Percentiles rank a stretch among this genome's conserved stretches.
Evolutionary conservation across 2,888 invertebrate species (phyloP).

Genomic region (Hofmannophila pseudospretella): DNA sequence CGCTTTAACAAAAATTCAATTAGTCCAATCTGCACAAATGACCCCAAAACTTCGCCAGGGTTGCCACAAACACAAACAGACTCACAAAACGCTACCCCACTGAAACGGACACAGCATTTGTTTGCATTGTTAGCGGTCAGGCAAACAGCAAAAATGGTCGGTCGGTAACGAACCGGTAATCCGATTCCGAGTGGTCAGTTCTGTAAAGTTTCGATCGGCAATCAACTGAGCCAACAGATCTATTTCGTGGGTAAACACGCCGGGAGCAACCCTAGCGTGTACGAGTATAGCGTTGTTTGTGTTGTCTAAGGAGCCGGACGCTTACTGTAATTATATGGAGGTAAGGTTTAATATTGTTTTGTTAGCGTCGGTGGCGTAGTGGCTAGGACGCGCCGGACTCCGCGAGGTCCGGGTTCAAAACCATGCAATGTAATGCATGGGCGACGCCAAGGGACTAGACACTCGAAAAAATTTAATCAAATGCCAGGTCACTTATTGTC

Average conservation of each 20-base stretch:
- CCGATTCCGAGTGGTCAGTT: constrained; percentile 68
- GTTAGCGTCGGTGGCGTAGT: no score
- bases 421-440: no score
- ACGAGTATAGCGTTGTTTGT: neutral
- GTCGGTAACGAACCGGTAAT: constrained; percentile 65
- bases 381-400: no score
- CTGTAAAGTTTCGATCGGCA: constrained; percentile 67
- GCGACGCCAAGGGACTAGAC: no score
- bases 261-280: constrained; percentile 34
- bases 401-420: no score
- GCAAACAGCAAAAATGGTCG: constrained; percentile 60
- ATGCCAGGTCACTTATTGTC: no score
- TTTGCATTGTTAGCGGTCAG: constrained; percentile 60
- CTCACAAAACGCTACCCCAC: constrained; percentile 28
- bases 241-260: constrained; percentile 59
- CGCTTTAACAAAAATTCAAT: neutral
- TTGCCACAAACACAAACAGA: constrained; percentile 33
- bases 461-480: no score
- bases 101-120: constrained; percentile 40
- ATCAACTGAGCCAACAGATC: constrained; percentile 68
- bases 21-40: constrained; percentile 15
- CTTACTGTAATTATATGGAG: no score
- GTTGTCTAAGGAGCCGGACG: no score
- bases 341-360: no score
- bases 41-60: constrained; percentile 25